Percentiles rank a stretch among this genome's conserved stretches.
These are phyloP conservation scores for Lasaia peninsularis DNA, from an alignment of 1,140 invertebrate species.

Conservation along the genomic window DNA sequence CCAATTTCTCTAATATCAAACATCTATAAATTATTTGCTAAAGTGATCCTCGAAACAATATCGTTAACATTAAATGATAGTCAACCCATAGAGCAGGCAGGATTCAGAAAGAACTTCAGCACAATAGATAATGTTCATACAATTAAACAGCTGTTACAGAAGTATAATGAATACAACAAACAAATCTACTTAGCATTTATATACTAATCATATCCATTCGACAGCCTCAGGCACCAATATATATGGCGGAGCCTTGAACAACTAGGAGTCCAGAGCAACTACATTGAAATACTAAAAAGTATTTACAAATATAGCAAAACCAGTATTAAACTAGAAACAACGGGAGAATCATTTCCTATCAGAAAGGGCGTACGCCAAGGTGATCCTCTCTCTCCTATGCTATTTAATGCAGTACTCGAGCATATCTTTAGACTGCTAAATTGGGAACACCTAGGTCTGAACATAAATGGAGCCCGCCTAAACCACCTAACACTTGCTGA, in stretches of 20 bases:
- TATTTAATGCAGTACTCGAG: constrained; percentile 16
- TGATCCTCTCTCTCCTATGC: constrained; percentile 25
- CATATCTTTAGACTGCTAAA: constrained; percentile 21
- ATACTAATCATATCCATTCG: constrained; percentile 8
- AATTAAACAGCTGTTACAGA: neutral
- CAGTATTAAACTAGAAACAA: constrained; percentile 20
- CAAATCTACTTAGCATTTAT: constrained; percentile 20
- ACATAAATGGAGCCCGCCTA: too few species aligned
- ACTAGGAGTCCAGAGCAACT: constrained; percentile 16
- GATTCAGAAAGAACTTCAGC: neutral
- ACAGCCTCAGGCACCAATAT: neutral
- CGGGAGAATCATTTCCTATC: too few species aligned
- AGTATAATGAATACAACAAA: constrained; percentile 21
- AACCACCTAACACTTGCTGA: constrained; percentile 27
- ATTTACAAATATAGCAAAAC: constrained; percentile 19
- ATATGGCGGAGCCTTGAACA: constrained; percentile 17
- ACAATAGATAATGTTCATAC: neutral
- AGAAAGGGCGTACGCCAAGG: constrained; percentile 20
- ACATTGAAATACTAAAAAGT: constrained; percentile 13
- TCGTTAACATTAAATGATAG: neutral
- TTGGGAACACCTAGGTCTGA: too few species aligned
- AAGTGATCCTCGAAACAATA: neutral
- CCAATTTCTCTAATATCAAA: neutral
- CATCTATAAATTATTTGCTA: neutral
- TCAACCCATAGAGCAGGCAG: neutral